These are phyloP conservation scores for Coptotermes formosanus DNA, from an alignment of 1,140 invertebrate species.

Conservation along the genomic window DNA sequence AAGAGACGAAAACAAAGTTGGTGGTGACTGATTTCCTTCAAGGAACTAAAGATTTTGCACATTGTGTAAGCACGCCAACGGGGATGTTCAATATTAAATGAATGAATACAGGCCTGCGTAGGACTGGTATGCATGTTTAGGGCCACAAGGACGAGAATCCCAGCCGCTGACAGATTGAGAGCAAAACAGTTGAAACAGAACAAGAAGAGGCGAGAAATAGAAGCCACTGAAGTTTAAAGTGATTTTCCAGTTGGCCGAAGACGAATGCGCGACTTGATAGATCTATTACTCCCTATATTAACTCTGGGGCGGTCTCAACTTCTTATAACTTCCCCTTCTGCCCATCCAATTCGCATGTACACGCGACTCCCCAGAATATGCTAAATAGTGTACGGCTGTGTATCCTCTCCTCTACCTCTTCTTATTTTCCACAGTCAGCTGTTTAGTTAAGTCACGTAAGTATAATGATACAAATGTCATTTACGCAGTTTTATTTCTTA, in stretches of 20 bases:
- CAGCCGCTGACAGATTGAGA: background rate
- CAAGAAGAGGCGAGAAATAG: background rate
- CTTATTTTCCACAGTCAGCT: background rate
- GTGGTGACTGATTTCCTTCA: no score
- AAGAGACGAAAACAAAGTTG: no score
- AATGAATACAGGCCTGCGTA: background rate
- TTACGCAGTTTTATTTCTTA: no score
- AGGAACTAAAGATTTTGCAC: no score
- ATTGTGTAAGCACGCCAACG: no score
- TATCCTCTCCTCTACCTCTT: background rate
- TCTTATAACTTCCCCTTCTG: background rate
- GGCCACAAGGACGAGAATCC: background rate
- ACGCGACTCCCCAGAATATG: background rate
- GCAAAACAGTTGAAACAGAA: background rate
- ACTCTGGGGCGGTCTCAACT: slow-evolving; percentile 2
- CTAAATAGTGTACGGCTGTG: background rate
- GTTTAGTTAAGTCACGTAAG: no score
- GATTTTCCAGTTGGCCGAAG: slow-evolving; percentile 35
- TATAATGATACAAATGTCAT: no score
- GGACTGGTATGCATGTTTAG: background rate
- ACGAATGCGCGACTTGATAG: slow-evolving; percentile 34
- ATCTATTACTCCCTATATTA: slow-evolving; percentile 35
- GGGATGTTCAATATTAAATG: no score
- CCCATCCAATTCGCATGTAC: background rate
- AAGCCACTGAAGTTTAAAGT: slow-evolving; percentile 33